Evolutionary conservation across 2,888 invertebrate species (phyloP), one percentile per base, ranked within the genome.

Genomic region (Tinea pellionella): DNA sequence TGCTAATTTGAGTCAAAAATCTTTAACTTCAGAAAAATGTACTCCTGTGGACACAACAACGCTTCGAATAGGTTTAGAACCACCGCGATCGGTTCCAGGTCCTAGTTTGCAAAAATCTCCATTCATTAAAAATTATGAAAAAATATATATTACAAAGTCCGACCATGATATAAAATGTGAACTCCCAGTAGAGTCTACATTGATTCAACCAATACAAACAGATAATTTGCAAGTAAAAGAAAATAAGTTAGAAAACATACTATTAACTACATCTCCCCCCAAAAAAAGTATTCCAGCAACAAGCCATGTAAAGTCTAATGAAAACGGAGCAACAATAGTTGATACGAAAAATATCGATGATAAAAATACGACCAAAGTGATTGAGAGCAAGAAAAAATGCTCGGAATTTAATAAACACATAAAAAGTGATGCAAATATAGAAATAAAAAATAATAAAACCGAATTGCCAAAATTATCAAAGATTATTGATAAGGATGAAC

Each of bases 31-130:
- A 37, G 4, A 37, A 37, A 24, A 24, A 24, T 24, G 2, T 24
- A 24, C 24, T 69, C 69, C 41, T 4, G 4, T 41, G 29, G 86
- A 86, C 69, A 74, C 77, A 12, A 77, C 84, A 18, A 86, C 85
- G 32, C 71, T 85, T 62, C 73, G 77, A 47, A 78, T 87, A 61
- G 82, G 85, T 37, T 68, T 24, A 32, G 15, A 32, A 1, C 47
- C 47, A 2, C n/a, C n/a, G n/a, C n/a, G n/a, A n/a, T 9, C 13
- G n/a, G 47, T 16, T 1, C 37, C 37, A 15, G 57, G 16, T 15
- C 30, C 19, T 32, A 57, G 15, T 15, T 57, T 30, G 57, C 57
- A 57, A 32, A 18, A 42, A 19, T 41, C 37, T 41, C 59, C 43
- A 15, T 16, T 16, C 9, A 9, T 41, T n/a, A 8, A 12, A 41